Conservation (phyloP, 2,888 invertebrate genomes). For the Metalampra italica region DNA sequence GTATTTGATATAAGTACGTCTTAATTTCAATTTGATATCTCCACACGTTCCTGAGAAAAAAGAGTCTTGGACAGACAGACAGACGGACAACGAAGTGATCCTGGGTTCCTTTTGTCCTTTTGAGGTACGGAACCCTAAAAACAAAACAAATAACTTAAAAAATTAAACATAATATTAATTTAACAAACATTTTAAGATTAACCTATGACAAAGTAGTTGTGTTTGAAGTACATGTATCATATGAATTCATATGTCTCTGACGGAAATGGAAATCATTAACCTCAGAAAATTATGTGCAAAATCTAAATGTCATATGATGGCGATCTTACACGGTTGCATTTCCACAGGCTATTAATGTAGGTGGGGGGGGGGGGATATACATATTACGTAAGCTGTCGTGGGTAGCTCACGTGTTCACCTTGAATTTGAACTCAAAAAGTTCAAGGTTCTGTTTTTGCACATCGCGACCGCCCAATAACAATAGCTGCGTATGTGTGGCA, state of each 20-base stretch:
- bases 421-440: slow-evolving; percentile 69
- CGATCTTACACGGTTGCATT: neutral
- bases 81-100: too few relatives aligned
- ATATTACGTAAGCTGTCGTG: slow-evolving; percentile 58
- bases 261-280: neutral
- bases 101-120: too few relatives aligned
- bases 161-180: too few relatives aligned
- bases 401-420: slow-evolving; percentile 65
- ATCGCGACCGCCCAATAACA: slow-evolving; percentile 46
- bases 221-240: too few relatives aligned
- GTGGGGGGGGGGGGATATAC: slow-evolving; percentile 22
- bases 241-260: neutral
- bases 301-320: neutral
- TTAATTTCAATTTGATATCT: too few relatives aligned
- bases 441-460: slow-evolving; percentile 75
- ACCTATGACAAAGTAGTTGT: too few relatives aligned
- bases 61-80: too few relatives aligned
- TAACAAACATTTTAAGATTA: too few relatives aligned
- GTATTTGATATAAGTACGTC: too few relatives aligned
- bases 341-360: neutral
- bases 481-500: slow-evolving; percentile 42
- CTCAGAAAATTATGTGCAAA: neutral
- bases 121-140: too few relatives aligned
- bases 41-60: too few relatives aligned
- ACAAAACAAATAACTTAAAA: too few relatives aligned